Base-by-base conservation (phyloP, 2,113 vertebrate species). In the Colossoma macropomum region DNA sequence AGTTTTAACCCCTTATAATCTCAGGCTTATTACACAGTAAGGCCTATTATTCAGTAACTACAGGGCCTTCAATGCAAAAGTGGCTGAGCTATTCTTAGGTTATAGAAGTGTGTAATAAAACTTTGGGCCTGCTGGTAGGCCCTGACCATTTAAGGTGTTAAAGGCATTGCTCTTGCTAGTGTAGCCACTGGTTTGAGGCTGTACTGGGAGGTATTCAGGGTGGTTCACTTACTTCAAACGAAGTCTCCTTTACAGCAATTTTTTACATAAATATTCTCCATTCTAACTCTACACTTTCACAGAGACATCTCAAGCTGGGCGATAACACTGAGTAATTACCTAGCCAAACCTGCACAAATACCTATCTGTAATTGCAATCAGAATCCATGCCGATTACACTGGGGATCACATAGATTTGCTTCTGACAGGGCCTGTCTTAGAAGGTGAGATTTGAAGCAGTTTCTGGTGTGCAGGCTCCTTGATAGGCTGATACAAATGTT, bases 341-440 rank as follows among this genome's bases (percentile, higher is more conserved):
- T 71, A 71, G 34, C 19, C 66, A 41, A 17, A 16, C 23, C 65
- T 21, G 32, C 65, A 28, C 65, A 45, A 62, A 45, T 19, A 38
- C 41, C 68, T 71, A 45, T 71, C 34, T 71, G 34, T 45, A 71
- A 45, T 71, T 71, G 23, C 66, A 38, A 34, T 69, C 30, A 9
- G 30, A 69, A 69, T 38, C 21, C 66, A 69, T 69, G 66, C 30
- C 30, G 34, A 71, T 71, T 71, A 25, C 34, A 71, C 34, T 45
- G 13, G 34, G 32, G 68, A 71, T 45, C 41, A 45, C 34, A 71
- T 19, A 62, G 59, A 71, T 71, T 71, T 45, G 34, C 11, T 45
- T 71, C 68, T 71, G 34, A n/a, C 34, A 45, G 38, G 41, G 32
- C 66, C 9, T 69, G 30, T 69, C 19, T 38, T 69, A 9, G 32